phyloP scores from a whole-genome alignment of 2,888 invertebrate genomes.

The Lepidochrysops patricia region DNA sequence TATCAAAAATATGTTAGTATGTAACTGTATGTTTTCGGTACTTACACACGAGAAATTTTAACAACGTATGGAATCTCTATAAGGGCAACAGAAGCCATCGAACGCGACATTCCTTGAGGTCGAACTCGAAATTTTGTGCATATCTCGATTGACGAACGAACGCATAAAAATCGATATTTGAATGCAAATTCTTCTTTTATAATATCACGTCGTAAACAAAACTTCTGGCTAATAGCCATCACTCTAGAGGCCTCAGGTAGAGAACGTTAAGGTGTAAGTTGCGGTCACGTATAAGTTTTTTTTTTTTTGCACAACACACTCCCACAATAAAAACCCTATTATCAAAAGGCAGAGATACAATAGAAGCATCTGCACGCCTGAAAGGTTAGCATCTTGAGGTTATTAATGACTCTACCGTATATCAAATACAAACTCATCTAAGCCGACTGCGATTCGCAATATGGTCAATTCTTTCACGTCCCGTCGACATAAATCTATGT shows the following conservation, averaged over 20 bases:
- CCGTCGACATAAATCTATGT: not conserved
- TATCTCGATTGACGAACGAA: not conserved
- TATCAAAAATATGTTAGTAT: not conserved
- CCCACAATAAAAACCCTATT: slow-evolving; percentile 37
- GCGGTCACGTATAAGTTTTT: slow-evolving; percentile 35
- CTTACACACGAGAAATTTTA: not conserved
- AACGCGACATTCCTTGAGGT: not conserved
- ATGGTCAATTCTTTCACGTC: not conserved
- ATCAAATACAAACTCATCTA: slow-evolving; percentile 35
- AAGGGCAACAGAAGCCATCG: not conserved
- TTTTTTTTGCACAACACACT: slow-evolving; percentile 41
- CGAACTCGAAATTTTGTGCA: not conserved
- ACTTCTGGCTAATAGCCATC: slow-evolving; percentile 6
- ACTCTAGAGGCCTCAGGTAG: slow-evolving; percentile 25
- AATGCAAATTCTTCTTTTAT: not conserved
- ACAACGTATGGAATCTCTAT: not conserved
- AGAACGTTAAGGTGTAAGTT: slow-evolving; percentile 26
- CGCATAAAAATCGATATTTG: not conserved
- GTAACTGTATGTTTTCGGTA: too few relatives aligned
- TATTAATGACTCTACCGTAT: slow-evolving; percentile 30
- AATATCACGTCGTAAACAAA: slow-evolving; percentile 11
- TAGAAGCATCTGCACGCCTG: slow-evolving; percentile 31
- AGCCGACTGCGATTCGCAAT: slow-evolving; percentile 23
- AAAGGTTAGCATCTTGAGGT: slow-evolving; percentile 25
- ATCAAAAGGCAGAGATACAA: slow-evolving; percentile 36